Conservation (phyloP, 2,888 invertebrate species). For the Drosophila kuntzei region DNA sequence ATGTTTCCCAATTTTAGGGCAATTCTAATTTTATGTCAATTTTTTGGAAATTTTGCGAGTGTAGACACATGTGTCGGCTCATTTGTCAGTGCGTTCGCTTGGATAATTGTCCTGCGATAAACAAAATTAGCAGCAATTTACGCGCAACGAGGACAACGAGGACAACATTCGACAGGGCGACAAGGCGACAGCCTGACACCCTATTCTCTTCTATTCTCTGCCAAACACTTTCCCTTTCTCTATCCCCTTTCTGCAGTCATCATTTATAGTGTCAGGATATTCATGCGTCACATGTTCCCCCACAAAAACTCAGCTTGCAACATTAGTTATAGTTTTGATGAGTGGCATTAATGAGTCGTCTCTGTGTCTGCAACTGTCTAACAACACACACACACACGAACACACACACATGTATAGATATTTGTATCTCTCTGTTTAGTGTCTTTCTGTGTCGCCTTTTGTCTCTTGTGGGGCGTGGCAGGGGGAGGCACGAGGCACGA, state of each 20-base stretch:
- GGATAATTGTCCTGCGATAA: constrained; percentile 85
- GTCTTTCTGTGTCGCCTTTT: constrained; percentile 53
- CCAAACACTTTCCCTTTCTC: background rate
- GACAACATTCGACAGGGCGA: constrained; percentile 38
- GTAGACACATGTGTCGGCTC: constrained; percentile 64
- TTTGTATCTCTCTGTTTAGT: constrained; percentile 30
- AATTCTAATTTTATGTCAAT: too few relatives aligned
- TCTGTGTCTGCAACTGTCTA: constrained; percentile 72
- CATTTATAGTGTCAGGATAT: constrained; percentile 75
- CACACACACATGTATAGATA: too few relatives aligned
- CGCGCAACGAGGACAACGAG: constrained; percentile 68
- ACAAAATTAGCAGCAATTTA: constrained; percentile 85
- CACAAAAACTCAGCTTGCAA: constrained; percentile 38
- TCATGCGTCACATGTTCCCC: constrained; percentile 54
- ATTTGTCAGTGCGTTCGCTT: constrained; percentile 85
- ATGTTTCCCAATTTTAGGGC: too few relatives aligned
- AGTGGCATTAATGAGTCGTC: constrained; percentile 80
- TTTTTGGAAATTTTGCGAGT: too few relatives aligned
- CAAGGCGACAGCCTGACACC: constrained; percentile 34
- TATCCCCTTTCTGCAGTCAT: constrained; percentile 10
- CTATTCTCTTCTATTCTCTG: constrained; percentile 29
- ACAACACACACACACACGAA: constrained; percentile 17
- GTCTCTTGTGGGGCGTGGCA: constrained; percentile 6
- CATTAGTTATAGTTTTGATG: constrained; percentile 80
- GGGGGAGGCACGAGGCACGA: background rate